These are phyloP conservation scores for Brachynemurus nebulosus DNA, from an alignment of 2,888 invertebrate genomes.

Conservation along the genomic window DNA sequence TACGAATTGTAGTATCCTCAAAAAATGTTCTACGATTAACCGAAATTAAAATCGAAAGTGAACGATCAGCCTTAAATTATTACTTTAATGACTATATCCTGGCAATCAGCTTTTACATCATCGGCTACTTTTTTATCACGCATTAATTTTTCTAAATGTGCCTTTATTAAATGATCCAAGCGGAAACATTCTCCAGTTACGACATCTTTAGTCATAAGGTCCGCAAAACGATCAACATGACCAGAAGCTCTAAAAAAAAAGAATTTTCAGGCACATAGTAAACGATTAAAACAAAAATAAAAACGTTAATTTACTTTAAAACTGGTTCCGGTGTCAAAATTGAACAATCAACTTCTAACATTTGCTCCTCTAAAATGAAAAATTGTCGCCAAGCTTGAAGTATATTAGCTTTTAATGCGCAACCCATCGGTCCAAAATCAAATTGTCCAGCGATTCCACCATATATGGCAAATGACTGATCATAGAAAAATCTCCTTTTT, in stretches of 20 bases:
- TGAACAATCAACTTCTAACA: slow-evolving; percentile 97
- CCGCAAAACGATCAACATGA: slow-evolving; percentile 97
- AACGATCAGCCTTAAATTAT: no score
- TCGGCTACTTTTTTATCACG: slow-evolving; percentile 69
- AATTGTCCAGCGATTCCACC: slow-evolving; percentile 91
- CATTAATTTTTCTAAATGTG: slow-evolving; percentile 72
- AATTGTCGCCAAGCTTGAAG: slow-evolving; percentile 87
- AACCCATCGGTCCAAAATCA: slow-evolving; percentile 99
- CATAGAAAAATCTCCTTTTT: slow-evolving; percentile 93
- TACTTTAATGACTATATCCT: slow-evolving; percentile 61
- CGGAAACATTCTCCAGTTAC: slow-evolving; percentile 96
- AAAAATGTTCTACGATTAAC: no score
- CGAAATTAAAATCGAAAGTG: no score
- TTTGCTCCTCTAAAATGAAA: slow-evolving; percentile 94
- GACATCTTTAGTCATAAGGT: slow-evolving; percentile 96
- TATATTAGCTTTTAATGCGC: slow-evolving; percentile 92
- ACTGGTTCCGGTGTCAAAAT: slow-evolving; percentile 95
- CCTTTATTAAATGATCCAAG: slow-evolving; percentile 94
- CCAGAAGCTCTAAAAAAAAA: slow-evolving; percentile 67
- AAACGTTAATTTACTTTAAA: slow-evolving; percentile 57
- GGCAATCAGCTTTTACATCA: slow-evolving; percentile 57
- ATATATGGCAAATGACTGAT: slow-evolving; percentile 98
- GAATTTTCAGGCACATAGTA: no score
- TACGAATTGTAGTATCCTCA: no score
- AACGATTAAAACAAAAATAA: no score